Evolutionary conservation across 2,888 invertebrate species (phyloP).

Genomic region (Zaprionus lineosus): DNA sequence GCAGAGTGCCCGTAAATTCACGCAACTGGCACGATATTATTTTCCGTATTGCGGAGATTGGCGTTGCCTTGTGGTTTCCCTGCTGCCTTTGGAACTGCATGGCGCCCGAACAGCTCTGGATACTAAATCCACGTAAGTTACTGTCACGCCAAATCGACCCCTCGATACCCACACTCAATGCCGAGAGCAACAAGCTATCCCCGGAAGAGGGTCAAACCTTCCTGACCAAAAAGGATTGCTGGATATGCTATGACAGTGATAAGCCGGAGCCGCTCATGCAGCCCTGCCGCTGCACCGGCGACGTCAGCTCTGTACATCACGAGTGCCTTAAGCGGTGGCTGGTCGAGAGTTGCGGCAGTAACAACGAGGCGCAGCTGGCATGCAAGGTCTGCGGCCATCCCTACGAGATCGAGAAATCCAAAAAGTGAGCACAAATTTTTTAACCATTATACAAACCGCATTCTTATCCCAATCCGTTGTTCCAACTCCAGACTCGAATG

Average conservation of each 20-base stretch:
- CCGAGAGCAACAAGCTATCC: constrained; percentile 81
- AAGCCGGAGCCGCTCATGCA: constrained; percentile 92
- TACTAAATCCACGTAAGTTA: constrained; percentile 94
- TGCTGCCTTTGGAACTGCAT: constrained; percentile 98
- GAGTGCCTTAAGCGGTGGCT: constrained; percentile 95
- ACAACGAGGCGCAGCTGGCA: constrained; percentile 87
- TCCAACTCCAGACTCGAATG: constrained; percentile 89
- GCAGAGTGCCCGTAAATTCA: constrained; percentile 92
- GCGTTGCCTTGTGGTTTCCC: constrained; percentile 97
- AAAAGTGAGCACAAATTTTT: constrained; percentile 84
- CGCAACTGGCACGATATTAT: constrained; percentile 96
- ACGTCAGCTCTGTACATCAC: constrained; percentile 96
- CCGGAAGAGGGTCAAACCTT: constrained; percentile 85
- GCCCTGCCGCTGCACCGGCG: constrained; percentile 95
- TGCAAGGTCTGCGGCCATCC: constrained; percentile 94
- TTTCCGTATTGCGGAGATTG: constrained; percentile 95
- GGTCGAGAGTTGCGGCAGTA: constrained; percentile 90
- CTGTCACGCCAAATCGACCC: constrained; percentile 87
- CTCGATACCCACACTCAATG: constrained; percentile 83
- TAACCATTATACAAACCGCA: background rate
- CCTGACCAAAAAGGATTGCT: constrained; percentile 89
- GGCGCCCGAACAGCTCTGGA: constrained; percentile 96
- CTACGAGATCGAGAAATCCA: constrained; percentile 90
- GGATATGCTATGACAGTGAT: constrained; percentile 95
- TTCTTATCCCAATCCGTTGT: too few relatives aligned